Base-by-base conservation (phyloP, 2,113 vertebrate genomes). In the Rhinichthys klamathensis region DNA sequence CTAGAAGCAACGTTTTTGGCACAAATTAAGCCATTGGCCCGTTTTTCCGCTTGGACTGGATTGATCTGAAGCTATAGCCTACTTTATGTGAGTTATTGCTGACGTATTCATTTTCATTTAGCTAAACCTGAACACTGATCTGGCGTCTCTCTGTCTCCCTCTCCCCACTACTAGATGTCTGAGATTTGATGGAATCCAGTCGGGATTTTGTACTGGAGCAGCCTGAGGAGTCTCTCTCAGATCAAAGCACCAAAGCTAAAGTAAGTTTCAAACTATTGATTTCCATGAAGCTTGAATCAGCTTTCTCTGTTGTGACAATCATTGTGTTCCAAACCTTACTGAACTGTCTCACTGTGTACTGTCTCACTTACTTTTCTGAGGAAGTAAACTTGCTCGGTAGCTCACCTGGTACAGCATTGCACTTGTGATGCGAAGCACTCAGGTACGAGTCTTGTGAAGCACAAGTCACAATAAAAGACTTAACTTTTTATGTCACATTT, bases 181-280 rank as follows among this genome's bases (percentile, higher is more conserved):
- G 32, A 79, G 32, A 5, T 11, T 73, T n/a, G 49, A 76, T 70
- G 72, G n/a, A 88, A 44, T 23, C 58, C 72, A 49, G 82, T 63
- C 86, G 85, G 82, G 86, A 90, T 25, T 54, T 74, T 21, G 13
- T 88, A 61, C 76, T 80, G 46, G 86, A 61, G 56, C 83, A 85
- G 70, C 87, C 89, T 74, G 87, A 92, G 56, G 86, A 86, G 86
- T 85, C 89, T 83, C 54, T 56, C 18, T 56, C 54, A 56, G 54
- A 56, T 56, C 54, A 56, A 56, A 56, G 54, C 54, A 56, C 6
- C 18, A 83, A 89, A 84, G 75, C 85, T 69, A 88, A 92, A 88
- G 87, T 93, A 84, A 65, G 35, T 88, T 73, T 85, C 63, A 61
- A 41, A 41, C 65, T 83, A 85, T 46, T 67, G 54, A 49, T 18